phyloP scores from a whole-genome alignment of 2,797 vertebrate species.

The Gymnoscopelus braueri region DNA sequence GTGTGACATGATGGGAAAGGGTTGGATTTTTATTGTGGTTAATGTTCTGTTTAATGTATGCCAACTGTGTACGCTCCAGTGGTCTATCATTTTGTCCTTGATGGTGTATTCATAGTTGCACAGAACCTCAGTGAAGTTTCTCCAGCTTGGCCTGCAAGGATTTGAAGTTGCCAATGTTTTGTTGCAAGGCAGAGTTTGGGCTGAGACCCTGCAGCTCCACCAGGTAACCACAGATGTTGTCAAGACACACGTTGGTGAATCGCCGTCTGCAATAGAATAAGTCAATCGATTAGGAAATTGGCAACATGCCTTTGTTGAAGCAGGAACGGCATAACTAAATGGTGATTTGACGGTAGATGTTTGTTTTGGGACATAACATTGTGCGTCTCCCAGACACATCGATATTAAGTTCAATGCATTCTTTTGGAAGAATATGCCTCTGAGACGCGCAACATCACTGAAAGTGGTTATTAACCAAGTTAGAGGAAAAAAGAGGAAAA shows the following conservation, averaged over 20 bases:
- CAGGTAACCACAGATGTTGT: conserved; percentile 94
- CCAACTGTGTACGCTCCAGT: conserved; percentile 21
- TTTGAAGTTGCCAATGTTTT: conserved; percentile 92
- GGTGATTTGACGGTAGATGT: too few species aligned
- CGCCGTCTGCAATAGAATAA: conserved; percentile 79
- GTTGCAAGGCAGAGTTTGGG: conserved; percentile 85
- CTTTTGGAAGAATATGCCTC: too few species aligned
- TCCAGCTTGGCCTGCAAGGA: conserved; percentile 95
- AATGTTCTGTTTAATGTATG: conserved; percentile 38
- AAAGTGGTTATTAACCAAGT: too few species aligned
- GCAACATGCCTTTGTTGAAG: too few species aligned
- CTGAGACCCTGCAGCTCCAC: conserved; percentile 96
- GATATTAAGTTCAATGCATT: too few species aligned
- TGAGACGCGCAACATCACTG: too few species aligned
- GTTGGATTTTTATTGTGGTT: background rate
- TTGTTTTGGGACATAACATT: too few species aligned
- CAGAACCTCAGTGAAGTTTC: conserved; percentile 84
- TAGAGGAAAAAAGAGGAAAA: too few species aligned
- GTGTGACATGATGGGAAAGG: too few species aligned
- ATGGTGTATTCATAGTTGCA: too few species aligned
- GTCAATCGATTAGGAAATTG: background rate
- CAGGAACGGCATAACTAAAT: too few species aligned
- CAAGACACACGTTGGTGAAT: conserved; percentile 94
- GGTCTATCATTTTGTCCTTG: conserved; percentile 19
- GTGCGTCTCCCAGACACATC: too few species aligned